Evolutionary conservation across 1,140 invertebrate species (phyloP), one percentile per base, ranked within the genome.

Genomic region (Papilio glaucus): DNA sequence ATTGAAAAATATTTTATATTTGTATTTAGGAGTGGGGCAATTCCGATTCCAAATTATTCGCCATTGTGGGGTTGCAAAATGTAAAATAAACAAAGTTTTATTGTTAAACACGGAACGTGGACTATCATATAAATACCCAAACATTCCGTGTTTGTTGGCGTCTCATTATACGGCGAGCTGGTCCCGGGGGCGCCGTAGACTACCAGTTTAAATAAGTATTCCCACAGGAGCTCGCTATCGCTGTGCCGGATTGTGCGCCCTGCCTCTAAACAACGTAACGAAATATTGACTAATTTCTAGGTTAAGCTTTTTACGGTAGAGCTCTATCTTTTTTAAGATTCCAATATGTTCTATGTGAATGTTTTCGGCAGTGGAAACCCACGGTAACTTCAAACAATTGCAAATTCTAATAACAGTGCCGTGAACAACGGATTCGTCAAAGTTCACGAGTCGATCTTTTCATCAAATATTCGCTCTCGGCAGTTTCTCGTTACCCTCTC

Each of bases 381-480:
- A n/a, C n/a, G n/a, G n/a, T n/a, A n/a, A n/a, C n/a, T n/a, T n/a
- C n/a, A n/a, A 53, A 53, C 15, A 7, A 18, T 24, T 7, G 18
- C 1, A 10, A 21, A 49, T 10, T 0, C 21, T 24, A 21, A 53
- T 53, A 2, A 21, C 18, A 53, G 13, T 42, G n/a, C 0, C 2
- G 45, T 53, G 10, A 53, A 53, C 45, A 21, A 53, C 8, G 45
- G 9, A 53, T 53, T 7, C 8, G 45, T 53, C 45, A 53, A 53
- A 53, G 18, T 53, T 9, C 0, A 53, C 18, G 18, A 53, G 8
- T 53, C 45, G 18, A 24, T 53, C 15, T 21, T 53, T 9, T 21
- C 45, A 53, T 53, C 18, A 53, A 53, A 53, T 53, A 24, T 53
- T 53, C 5, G 45, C 45, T 18, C 18, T 53, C 45, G 45, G 45